Conservation (phyloP, 1,140 invertebrate genomes). For the Procambarus virginalis region DNA sequence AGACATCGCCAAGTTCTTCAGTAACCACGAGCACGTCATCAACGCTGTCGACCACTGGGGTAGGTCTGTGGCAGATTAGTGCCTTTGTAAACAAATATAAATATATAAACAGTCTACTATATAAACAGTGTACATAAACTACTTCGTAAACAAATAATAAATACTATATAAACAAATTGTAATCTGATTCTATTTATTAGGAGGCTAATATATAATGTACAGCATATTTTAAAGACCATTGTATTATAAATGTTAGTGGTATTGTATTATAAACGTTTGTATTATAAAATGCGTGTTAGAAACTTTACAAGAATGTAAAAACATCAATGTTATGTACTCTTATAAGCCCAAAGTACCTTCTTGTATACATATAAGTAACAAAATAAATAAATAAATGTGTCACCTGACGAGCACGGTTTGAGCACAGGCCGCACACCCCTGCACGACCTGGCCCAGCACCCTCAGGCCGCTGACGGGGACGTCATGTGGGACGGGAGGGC, state of each 20-base stretch:
- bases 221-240: background rate
- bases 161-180: too few species aligned
- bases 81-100: background rate
- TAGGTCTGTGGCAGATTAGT: background rate
- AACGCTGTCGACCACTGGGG: conserved; percentile 34
- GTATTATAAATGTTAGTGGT: background rate
- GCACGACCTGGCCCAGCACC: conserved; percentile 18
- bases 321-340: too few species aligned
- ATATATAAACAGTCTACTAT: background rate
- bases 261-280: background rate
- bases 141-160: background rate
- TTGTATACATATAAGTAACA: too few species aligned
- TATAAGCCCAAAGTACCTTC: too few species aligned
- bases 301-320: too few species aligned
- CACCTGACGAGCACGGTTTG: too few species aligned
- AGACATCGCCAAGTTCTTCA: conserved; percentile 24
- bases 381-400: background rate
- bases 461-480: background rate
- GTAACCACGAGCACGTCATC: conserved; percentile 6
- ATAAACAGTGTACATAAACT: background rate
- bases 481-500: conserved; percentile 37
- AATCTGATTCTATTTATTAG: too few species aligned
- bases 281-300: background rate
- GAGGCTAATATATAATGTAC: too few species aligned
- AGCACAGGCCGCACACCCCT: conserved; percentile 27